Percentiles rank a stretch among this genome's conserved stretches.
phyloP scores from a whole-genome alignment of 2,888 invertebrate species.

The Drosophila anomalata region DNA sequence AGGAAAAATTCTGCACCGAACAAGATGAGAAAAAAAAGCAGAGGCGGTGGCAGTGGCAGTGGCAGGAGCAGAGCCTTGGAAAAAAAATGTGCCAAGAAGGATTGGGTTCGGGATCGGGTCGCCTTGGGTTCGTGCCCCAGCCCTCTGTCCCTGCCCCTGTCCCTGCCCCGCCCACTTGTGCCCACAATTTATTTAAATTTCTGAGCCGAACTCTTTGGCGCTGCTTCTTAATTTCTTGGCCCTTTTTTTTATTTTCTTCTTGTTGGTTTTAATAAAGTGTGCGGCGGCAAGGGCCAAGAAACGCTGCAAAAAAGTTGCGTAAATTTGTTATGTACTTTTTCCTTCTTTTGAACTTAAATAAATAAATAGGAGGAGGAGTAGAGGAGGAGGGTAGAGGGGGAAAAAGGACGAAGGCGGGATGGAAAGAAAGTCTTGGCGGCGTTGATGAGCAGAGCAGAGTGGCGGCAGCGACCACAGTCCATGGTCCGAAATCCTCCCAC shows the following conservation, averaged over 20 bases:
- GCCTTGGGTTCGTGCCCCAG: conserved; percentile 29
- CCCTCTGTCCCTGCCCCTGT: background rate
- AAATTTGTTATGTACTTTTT: conserved; percentile 71
- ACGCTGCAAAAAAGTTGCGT: conserved; percentile 64
- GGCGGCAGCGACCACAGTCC: conserved; percentile 37
- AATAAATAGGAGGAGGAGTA: conserved; percentile 58
- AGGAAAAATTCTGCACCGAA: conserved; percentile 54
- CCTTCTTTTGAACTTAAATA: conserved; percentile 67
- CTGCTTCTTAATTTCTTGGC: conserved; percentile 31
- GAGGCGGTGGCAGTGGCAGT: background rate
- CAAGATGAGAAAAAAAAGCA: conserved; percentile 15
- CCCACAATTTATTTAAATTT: conserved; percentile 70
- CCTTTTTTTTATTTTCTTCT: conserved; percentile 19
- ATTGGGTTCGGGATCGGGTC: conserved; percentile 20
- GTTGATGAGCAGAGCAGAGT: conserved; percentile 65
- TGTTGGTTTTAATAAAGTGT: conserved; percentile 77
- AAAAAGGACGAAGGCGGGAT: background rate
- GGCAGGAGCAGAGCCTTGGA: background rate
- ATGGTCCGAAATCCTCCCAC: conserved; percentile 41
- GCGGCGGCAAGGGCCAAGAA: conserved; percentile 47
- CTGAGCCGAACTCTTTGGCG: conserved; percentile 58
- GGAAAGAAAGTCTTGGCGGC: conserved; percentile 26
- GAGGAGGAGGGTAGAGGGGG: background rate
- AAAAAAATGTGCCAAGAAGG: conserved; percentile 68
- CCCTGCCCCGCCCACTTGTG: conserved; percentile 3